phyloP scores from a whole-genome alignment of 1,140 invertebrate genomes.

The Hydropsyche tenuis region DNA sequence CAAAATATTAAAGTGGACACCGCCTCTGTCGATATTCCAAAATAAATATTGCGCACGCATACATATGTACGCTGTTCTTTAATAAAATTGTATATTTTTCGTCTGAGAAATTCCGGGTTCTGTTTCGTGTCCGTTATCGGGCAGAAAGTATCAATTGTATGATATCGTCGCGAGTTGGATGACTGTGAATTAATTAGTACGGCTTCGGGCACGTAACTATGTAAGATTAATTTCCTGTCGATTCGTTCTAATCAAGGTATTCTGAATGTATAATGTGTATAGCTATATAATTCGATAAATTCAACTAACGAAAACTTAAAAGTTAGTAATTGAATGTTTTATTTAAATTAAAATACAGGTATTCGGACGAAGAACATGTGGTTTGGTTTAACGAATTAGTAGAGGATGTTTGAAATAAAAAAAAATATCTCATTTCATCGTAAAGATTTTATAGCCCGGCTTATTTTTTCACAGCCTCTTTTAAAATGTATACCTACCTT shows the following conservation, averaged over 20 bases:
- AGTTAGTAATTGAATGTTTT: too few species aligned
- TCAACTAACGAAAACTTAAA: too few species aligned
- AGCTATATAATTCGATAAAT: too few species aligned
- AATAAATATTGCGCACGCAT: constrained; percentile 1
- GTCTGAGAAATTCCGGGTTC: too few species aligned
- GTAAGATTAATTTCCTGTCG: constrained; percentile 27
- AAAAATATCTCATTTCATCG: background rate
- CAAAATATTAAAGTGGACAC: constrained; percentile 29
- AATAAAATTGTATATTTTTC: background rate
- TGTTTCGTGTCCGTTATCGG: too few species aligned
- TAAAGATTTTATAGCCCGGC: background rate
- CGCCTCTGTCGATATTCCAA: constrained; percentile 15
- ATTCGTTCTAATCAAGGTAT: constrained; percentile 18
- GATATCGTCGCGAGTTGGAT: too few species aligned
- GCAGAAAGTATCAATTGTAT: too few species aligned
- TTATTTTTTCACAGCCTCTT: background rate
- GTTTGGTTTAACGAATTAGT: too few species aligned
- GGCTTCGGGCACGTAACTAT: constrained; percentile 22
- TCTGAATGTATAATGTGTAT: background rate
- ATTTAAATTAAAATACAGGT: too few species aligned
- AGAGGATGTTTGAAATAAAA: background rate
- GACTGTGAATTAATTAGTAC: background rate
- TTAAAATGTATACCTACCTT: background rate
- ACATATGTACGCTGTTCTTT: background rate
- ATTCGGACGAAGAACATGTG: too few species aligned